Conservation (phyloP, 2,797 vertebrate species). For the Enteromius fasciolatus region DNA sequence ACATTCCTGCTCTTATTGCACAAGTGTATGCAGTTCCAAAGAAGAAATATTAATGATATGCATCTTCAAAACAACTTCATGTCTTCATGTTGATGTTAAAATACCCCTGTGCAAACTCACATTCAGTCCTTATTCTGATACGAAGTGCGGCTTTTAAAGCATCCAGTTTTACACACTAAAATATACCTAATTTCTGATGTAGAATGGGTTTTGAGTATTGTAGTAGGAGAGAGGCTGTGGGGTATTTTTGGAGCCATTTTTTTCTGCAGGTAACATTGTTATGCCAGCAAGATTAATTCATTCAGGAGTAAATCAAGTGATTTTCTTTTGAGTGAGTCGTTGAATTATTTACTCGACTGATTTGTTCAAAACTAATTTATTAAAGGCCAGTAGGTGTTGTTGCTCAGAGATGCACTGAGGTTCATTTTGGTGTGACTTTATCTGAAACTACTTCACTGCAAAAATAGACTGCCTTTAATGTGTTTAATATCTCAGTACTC, state of each 20-base stretch:
- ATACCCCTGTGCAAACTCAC: background rate
- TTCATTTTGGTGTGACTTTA: background rate
- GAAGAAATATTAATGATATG: background rate
- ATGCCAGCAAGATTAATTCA: background rate
- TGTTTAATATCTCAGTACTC: background rate
- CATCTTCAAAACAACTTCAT: background rate
- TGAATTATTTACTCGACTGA: background rate
- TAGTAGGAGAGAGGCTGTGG: background rate
- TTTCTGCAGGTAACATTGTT: background rate
- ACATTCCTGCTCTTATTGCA: conserved; percentile 7
- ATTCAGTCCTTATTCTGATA: background rate
- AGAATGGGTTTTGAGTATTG: background rate
- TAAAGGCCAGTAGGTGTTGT: background rate
- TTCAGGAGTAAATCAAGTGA: background rate
- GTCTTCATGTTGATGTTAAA: background rate
- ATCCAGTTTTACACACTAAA: background rate
- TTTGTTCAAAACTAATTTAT: background rate
- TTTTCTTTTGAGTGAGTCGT: background rate
- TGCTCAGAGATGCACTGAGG: background rate
- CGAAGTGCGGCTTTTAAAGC: background rate
- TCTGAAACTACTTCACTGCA: background rate
- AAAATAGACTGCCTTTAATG: background rate
- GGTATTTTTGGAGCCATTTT: background rate
- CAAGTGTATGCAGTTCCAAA: background rate
- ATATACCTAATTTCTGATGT: background rate